Evolutionary conservation across 2,113 vertebrate genomes (phyloP).

Genomic region (Anhinga anhinga): DNA sequence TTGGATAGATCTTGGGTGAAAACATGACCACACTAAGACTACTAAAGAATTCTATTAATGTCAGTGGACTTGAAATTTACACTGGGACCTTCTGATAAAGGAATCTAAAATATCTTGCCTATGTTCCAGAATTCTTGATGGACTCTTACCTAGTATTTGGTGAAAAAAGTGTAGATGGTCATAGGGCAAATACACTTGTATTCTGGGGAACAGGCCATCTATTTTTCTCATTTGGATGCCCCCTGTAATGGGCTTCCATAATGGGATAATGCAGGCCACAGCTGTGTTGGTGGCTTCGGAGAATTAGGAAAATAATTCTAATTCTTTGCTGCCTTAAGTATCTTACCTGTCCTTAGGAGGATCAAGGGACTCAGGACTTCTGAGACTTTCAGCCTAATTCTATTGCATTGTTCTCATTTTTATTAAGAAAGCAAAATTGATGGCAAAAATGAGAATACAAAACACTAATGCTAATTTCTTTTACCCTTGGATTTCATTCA

Average conservation of each 20-base stretch:
- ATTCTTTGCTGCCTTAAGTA: not conserved
- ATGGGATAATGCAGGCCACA: not conserved
- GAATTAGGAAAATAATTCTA: not conserved
- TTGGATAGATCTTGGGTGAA: not conserved
- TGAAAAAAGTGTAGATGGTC: not conserved
- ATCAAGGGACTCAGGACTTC: not conserved
- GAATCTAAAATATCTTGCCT: not conserved
- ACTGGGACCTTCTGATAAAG: not conserved
- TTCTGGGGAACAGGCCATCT: not conserved
- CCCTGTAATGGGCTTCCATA: not conserved
- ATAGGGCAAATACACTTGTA: fast-evolving
- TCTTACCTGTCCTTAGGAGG: not conserved
- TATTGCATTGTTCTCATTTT: not conserved
- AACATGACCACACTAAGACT: not conserved
- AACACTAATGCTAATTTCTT: not conserved
- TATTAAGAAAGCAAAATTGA: not conserved
- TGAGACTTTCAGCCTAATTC: not conserved
- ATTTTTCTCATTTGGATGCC: not conserved
- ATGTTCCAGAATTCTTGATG: not conserved
- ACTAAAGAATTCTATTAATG: not conserved
- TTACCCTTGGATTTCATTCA: constrained; percentile 10
- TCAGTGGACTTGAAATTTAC: not conserved
- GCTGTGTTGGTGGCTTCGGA: not conserved
- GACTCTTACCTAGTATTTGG: not conserved
- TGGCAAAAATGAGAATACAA: not conserved